phyloP scores from a whole-genome alignment of 1,140 invertebrate species.

The Pachyrhynchus sulphureomaculatus region DNA sequence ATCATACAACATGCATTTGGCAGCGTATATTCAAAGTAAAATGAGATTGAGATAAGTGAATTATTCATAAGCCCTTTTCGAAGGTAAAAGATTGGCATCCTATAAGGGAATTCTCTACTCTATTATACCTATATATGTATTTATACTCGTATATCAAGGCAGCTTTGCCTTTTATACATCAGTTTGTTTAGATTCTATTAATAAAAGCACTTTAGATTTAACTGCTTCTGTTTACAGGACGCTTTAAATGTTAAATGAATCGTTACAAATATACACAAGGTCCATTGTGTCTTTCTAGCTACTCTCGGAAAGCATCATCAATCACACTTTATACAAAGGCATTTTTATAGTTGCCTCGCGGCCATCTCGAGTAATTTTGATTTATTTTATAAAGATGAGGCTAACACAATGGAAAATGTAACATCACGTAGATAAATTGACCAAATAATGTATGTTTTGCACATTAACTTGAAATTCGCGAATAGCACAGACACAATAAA shows the following conservation, averaged over 20 bases:
- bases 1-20: slow-evolving; percentile 40
- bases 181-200: slow-evolving; percentile 14
- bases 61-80: slow-evolving; percentile 37
- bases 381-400: slow-evolving; percentile 23
- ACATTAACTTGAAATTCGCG: slow-evolving; percentile 20
- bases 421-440: slow-evolving; percentile 25
- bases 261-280: slow-evolving; percentile 25
- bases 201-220: slow-evolving; percentile 22
- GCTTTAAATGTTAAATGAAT: slow-evolving; percentile 31
- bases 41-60: slow-evolving; percentile 38
- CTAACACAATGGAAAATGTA: slow-evolving; percentile 28
- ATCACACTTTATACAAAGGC: slow-evolving; percentile 30
- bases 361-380: slow-evolving; percentile 24
- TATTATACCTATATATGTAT: background rate
- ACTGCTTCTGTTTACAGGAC: slow-evolving; percentile 19
- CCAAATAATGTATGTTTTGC: slow-evolving; percentile 25
- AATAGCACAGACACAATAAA: slow-evolving; percentile 1
- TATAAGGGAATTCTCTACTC: slow-evolving; percentile 20
- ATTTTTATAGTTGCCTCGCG: slow-evolving; percentile 20
- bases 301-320: slow-evolving; percentile 23
- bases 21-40: slow-evolving; percentile 39
- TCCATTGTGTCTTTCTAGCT: slow-evolving; percentile 20
- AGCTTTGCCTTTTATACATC: background rate
- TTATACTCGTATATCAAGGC: too few relatives aligned
- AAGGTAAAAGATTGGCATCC: slow-evolving; percentile 30